These are phyloP conservation scores for Apodemus speciosus DNA, from an alignment of 2,113 vertebrate genomes.

Conservation along the genomic window DNA sequence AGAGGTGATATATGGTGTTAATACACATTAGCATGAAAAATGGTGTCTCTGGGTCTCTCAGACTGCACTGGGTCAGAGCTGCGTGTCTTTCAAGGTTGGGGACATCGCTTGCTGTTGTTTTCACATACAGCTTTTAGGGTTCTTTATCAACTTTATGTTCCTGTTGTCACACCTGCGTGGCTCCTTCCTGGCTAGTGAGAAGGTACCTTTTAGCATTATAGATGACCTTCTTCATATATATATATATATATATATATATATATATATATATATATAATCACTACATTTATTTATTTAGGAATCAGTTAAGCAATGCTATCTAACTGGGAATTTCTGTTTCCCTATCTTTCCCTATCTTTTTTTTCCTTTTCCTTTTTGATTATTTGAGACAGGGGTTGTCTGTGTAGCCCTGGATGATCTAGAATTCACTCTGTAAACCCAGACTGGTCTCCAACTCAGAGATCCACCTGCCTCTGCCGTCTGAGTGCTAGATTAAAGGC, in stretches of 20 bases:
- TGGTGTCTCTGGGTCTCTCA: neutral
- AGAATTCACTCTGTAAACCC: neutral
- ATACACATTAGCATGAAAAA: constrained; percentile 66
- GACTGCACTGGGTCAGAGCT: neutral
- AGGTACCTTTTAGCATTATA: constrained; percentile 10
- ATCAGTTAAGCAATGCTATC: neutral
- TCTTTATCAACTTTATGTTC: constrained; percentile 68
- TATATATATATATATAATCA: no score
- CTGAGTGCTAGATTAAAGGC: neutral
- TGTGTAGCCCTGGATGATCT: neutral
- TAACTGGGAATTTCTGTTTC: neutral
- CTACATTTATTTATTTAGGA: constrained; percentile 4
- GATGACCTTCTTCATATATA: constrained; percentile 53
- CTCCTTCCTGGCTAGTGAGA: constrained; percentile 26
- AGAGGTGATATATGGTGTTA: constrained; percentile 66
- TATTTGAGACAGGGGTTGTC: neutral
- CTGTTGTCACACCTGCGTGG: constrained; percentile 36
- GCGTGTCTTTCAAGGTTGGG: neutral
- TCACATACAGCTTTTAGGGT: neutral
- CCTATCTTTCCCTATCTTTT: neutral
- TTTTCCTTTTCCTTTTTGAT: neutral
- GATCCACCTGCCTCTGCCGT: neutral
- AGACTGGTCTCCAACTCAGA: neutral
- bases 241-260: no score
- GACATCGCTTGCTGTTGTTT: neutral